Percentiles rank a stretch among this genome's conserved stretches.
Evolutionary conservation across 2,113 vertebrate species (phyloP).

Genomic region (Rhadina sibilatrix): DNA sequence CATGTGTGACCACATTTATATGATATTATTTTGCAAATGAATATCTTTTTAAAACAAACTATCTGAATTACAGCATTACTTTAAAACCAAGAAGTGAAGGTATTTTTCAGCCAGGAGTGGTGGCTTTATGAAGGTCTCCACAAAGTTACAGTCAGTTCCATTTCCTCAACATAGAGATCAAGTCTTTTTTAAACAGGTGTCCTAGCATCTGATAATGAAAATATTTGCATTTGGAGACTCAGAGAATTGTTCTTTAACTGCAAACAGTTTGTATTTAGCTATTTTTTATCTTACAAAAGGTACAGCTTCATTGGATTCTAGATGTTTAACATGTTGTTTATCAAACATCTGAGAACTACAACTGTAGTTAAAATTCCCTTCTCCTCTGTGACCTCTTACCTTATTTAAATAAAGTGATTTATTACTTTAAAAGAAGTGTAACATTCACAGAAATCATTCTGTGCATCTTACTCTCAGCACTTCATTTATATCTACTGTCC

Average conservation of each 20-base stretch:
- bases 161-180: not conserved
- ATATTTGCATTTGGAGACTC: not conserved
- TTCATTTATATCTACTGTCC: not conserved
- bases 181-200: not conserved
- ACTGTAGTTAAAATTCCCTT: not conserved
- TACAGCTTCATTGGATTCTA: not conserved
- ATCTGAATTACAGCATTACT: not conserved
- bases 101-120: not conserved
- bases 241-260: not conserved
- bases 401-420: not conserved
- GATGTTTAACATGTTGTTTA: not conserved
- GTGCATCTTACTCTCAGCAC: not conserved
- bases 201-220: not conserved
- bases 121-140: not conserved
- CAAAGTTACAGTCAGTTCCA: not conserved
- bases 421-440: not conserved
- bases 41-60: not conserved
- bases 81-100: not conserved
- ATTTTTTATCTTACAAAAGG: not conserved
- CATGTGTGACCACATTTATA: not conserved
- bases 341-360: not conserved
- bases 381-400: not conserved
- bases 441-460: not conserved
- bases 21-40: not conserved
- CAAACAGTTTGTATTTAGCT: not conserved